Percentiles rank a stretch among this genome's conserved stretches.
These are phyloP conservation scores for Pardosa pseudoannulata DNA, from an alignment of 2,888 invertebrate species.

Conservation along the genomic window DNA sequence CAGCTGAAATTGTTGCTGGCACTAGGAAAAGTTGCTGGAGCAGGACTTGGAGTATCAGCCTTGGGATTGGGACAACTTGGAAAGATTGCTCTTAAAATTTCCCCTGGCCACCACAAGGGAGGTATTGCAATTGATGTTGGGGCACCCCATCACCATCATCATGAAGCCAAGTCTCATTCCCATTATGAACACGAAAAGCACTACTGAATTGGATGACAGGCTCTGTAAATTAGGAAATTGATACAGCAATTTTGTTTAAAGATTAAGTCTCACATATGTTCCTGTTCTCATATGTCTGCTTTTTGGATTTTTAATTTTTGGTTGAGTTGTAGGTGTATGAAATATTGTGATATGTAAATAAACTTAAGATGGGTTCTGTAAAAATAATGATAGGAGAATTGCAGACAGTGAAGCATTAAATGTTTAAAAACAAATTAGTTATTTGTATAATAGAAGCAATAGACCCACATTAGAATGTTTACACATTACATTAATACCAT, in stretches of 20 bases:
- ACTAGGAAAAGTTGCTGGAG: slow-evolving; percentile 59
- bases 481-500: no score
- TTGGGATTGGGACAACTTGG: slow-evolving; percentile 50
- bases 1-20: slow-evolving; percentile 58
- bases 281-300: neutral
- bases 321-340: neutral
- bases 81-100: slow-evolving; percentile 47
- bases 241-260: no score
- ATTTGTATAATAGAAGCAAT: no score
- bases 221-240: no score
- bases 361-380: no score
- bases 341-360: neutral
- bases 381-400: no score
- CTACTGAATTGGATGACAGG: no score
- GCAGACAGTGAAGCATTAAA: no score
- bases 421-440: no score
- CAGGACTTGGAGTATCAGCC: slow-evolving; percentile 47
- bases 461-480: no score
- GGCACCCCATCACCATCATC: neutral
- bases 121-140: slow-evolving; percentile 59
- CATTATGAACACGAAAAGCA: neutral
- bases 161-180: neutral
- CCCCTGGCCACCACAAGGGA: slow-evolving; percentile 45
- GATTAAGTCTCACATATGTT: no score
- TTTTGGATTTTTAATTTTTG: neutral